Conservation (phyloP, 2,888 invertebrate genomes). For the Eilema sororculum region DNA sequence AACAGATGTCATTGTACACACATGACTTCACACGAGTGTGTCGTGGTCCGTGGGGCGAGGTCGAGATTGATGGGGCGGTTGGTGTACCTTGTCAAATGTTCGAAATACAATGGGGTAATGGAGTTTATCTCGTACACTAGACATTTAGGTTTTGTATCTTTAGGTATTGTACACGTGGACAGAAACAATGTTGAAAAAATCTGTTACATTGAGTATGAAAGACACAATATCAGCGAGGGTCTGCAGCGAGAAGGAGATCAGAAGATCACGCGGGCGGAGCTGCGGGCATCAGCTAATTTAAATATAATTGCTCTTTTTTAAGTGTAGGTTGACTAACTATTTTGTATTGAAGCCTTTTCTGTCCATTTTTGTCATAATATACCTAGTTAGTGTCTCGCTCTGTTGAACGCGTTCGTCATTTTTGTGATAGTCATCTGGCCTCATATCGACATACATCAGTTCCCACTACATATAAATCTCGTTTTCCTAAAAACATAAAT, state of each 20-base stretch:
- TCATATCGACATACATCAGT: constrained; percentile 29
- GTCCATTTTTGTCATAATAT: constrained; percentile 22
- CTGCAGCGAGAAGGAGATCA: too few relatives aligned
- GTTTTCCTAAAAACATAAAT: neutral
- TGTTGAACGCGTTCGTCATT: constrained; percentile 41
- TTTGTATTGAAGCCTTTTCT: constrained; percentile 36
- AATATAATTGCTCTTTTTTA: too few relatives aligned
- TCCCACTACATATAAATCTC: constrained; percentile 3
- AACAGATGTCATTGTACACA: neutral
- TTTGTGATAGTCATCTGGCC: constrained; percentile 48
- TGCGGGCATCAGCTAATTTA: too few relatives aligned
- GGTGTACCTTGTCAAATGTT: neutral
- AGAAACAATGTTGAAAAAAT: neutral
- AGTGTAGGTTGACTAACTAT: too few relatives aligned
- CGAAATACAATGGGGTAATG: neutral
- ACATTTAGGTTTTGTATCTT: neutral
- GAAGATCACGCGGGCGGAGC: too few relatives aligned
- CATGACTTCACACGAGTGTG: neutral
- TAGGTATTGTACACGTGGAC: neutral
- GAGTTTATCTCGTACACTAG: neutral
- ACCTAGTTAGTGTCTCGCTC: constrained; percentile 37
- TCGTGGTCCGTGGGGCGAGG: too few relatives aligned
- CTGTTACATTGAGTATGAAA: neutral
- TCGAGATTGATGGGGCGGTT: neutral
- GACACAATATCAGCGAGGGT: too few relatives aligned